Evolutionary conservation across 2,113 vertebrate species (phyloP), one percentile per base, ranked within the genome.

Genomic region (Pseudorasbora parva): DNA sequence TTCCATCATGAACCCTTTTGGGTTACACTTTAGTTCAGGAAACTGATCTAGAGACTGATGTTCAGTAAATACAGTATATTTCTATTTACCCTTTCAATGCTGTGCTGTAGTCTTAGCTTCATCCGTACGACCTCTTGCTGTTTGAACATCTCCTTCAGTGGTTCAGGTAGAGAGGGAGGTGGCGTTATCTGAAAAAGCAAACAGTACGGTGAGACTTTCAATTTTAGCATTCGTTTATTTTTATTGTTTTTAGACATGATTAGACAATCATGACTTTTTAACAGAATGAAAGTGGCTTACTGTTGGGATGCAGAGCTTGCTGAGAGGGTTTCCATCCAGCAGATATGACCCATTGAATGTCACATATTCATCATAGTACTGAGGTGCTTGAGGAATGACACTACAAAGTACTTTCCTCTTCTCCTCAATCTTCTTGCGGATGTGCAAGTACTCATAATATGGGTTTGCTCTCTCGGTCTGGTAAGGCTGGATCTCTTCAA

Each of bases 341-440:
- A 99, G 94, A 91, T 99, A 99, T 1, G 98, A 99, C 69, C 98
- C 97, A 57, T 98, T 99, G 92, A 99, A 99, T 21, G 98, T 99
- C 87, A 99, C 97, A 12, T 99, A 99, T 74, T 99, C 98, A 59
- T 99, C 97, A 0, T 99, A 99, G 94, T 97, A 99, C 88, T 99
- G 98, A 49, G 98, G 98, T 7, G 98, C 97, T 88, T 99, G 98
- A 49, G 98, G 98, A 72, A 95, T 97, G 85, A 99, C 97, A 43
- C 96, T 99, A 91, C 97, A 98, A 73, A 99, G 81, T 83, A 99
- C 94, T 90, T 99, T 99, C 89, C 97, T 96, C 88, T 97, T 99
- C 92, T 99, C 98, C 91, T 99, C 98, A 74, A 99, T 98, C 91
- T 98, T 98, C 91, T 93, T 97, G 56, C 98, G 93, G 91, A 99